phyloP scores from a whole-genome alignment of 92 coral and sea anemone genomes.

The Montipora capitata region DNA sequence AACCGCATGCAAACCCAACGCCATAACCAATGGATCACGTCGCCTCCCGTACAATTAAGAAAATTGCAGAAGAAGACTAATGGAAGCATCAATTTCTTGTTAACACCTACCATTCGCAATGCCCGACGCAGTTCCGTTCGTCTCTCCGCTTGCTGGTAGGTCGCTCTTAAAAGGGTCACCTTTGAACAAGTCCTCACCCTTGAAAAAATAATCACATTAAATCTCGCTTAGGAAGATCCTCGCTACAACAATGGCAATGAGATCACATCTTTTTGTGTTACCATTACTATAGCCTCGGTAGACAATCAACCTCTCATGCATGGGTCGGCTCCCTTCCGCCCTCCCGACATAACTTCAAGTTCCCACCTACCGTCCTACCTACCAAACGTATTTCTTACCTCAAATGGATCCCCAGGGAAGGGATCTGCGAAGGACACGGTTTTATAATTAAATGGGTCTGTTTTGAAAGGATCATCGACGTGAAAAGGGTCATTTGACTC shows the following conservation, averaged over 20 bases:
- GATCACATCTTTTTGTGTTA: too few relatives aligned
- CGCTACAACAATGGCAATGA: background rate
- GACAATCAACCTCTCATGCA: too few relatives aligned
- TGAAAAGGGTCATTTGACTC: slow-evolving; percentile 96
- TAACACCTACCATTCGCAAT: slow-evolving; percentile 58
- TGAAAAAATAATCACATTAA: background rate
- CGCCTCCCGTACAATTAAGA: too few relatives aligned
- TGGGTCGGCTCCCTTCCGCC: too few relatives aligned
- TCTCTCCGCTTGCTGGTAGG: slow-evolving; percentile 78
- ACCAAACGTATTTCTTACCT: slow-evolving; percentile 69
- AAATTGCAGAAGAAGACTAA: too few relatives aligned
- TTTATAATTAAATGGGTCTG: slow-evolving; percentile 97
- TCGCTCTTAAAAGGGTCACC: slow-evolving; percentile 90
- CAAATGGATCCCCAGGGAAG: slow-evolving; percentile 97
- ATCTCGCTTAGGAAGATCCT: background rate
- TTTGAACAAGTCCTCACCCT: slow-evolving; percentile 95
- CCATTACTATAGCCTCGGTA: too few relatives aligned
- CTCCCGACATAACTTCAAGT: too few relatives aligned
- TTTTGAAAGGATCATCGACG: slow-evolving; percentile 98
- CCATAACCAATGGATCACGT: too few relatives aligned
- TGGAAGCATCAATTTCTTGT: too few relatives aligned
- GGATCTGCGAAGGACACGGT: slow-evolving; percentile 99
- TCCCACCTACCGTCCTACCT: too few relatives aligned
- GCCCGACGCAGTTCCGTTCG: slow-evolving; percentile 56
- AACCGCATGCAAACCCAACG: too few relatives aligned